Evolutionary conservation across 2,113 vertebrate species (phyloP).

Genomic region (Scomber scombrus): DNA sequence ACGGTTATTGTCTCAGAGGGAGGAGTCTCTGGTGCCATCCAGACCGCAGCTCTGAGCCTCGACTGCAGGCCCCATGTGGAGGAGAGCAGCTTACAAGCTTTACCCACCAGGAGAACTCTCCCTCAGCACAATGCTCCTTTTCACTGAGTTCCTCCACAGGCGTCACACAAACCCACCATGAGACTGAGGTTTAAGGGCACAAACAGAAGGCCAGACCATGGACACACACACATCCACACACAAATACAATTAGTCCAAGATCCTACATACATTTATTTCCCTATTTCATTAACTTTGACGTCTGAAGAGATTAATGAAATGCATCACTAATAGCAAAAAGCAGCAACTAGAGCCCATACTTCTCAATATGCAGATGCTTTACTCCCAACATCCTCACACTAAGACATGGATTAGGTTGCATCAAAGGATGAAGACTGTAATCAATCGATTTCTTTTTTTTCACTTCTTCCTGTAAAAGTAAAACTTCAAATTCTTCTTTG

Average conservation of each 20-base stretch:
- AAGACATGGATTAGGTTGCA: conserved; percentile 76
- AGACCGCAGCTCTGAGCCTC: conserved; percentile 70
- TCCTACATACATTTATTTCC: conserved; percentile 39
- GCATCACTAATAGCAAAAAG: conserved; percentile 57
- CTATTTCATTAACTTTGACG: conserved; percentile 72
- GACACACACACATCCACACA: conserved; percentile 19
- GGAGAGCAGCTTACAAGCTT: conserved; percentile 76
- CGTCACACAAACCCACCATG: conserved; percentile 69
- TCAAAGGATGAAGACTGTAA: conserved; percentile 73
- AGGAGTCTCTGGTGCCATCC: conserved; percentile 67
- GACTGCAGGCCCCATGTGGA: conserved; percentile 74
- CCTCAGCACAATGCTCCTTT: conserved; percentile 83
- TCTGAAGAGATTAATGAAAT: conserved; percentile 71
- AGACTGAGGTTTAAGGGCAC: conserved; percentile 62
- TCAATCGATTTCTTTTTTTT: conserved; percentile 65
- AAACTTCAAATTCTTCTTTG: conserved; percentile 55
- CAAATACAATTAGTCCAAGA: neutral
- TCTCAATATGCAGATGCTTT: conserved; percentile 74
- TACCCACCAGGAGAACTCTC: conserved; percentile 76
- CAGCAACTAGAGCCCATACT: conserved; percentile 54
- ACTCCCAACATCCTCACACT: conserved; percentile 68
- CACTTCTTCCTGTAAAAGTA: conserved; percentile 58
- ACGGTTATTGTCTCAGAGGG: conserved; percentile 62
- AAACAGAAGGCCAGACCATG: neutral
- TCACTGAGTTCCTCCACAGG: conserved; percentile 69